Evolutionary conservation across 2,797 vertebrate genomes (phyloP).

Genomic region (Okamejei kenojei): DNA sequence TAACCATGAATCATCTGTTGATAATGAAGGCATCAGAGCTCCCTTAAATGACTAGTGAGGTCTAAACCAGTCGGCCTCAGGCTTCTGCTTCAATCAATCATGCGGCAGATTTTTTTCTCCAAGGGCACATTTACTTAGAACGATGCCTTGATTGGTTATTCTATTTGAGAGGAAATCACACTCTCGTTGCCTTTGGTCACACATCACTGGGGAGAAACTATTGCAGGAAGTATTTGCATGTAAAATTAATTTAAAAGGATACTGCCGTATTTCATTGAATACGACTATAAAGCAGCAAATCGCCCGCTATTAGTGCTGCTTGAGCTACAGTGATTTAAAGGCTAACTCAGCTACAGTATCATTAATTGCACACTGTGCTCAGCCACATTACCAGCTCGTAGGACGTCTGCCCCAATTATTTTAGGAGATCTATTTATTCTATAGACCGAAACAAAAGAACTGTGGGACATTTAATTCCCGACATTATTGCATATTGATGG

Average conservation of each 20-base stretch:
- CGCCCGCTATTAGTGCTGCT: conserved; percentile 20
- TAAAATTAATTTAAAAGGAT: conserved; percentile 34
- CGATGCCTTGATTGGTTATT: conserved; percentile 37
- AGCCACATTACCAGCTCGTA: not conserved
- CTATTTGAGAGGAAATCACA: conserved; percentile 36
- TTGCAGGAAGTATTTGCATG: conserved; percentile 26
- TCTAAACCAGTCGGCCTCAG: conserved; percentile 38
- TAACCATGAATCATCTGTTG: conserved; percentile 36
- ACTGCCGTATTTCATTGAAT: conserved; percentile 3
- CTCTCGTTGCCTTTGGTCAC: conserved; percentile 35
- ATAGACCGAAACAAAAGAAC: not conserved
- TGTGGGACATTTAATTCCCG: not conserved
- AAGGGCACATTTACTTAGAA: conserved; percentile 38
- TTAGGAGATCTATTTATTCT: conserved; percentile 16
- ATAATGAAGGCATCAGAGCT: conserved; percentile 38
- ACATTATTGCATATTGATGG: not conserved
- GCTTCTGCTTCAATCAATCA: conserved; percentile 39
- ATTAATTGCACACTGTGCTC: conserved; percentile 30
- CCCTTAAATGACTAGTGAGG: conserved; percentile 37
- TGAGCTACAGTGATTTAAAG: conserved; percentile 29
- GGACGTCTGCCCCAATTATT: conserved; percentile 31
- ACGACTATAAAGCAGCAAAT: conserved; percentile 25
- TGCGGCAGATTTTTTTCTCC: conserved; percentile 9
- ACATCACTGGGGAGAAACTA: conserved; percentile 33
- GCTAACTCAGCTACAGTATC: conserved; percentile 17